Conservation (phyloP, 2,888 invertebrate genomes). For the Tiliacea aurago region DNA sequence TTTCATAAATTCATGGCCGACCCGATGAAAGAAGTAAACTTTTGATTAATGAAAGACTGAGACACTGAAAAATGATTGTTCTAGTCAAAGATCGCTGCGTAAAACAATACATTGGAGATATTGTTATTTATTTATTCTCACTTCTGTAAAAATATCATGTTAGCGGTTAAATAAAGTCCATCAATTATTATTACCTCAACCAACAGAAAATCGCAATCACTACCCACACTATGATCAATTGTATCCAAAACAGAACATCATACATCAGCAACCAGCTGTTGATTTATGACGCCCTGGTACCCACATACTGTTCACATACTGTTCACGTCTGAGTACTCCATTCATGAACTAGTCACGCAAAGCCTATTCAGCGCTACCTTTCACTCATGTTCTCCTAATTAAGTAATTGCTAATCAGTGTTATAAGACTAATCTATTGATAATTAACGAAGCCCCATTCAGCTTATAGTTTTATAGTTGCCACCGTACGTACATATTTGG, state of each 20-base stretch:
- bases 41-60: not conserved
- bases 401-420: conserved; percentile 40
- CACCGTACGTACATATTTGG: no score
- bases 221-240: conserved; percentile 23
- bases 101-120: not conserved
- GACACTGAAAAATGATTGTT: not conserved
- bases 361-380: conserved; percentile 38
- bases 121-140: not conserved
- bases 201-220: not conserved
- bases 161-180: conserved; percentile 6
- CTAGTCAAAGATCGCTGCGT: not conserved
- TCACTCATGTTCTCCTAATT: conserved; percentile 38
- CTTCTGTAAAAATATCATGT: not conserved
- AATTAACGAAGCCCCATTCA: conserved; percentile 37
- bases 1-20: no score
- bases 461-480: not conserved
- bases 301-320: not conserved
- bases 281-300: conserved; percentile 36
- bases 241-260: not conserved
- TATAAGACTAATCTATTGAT: conserved; percentile 13
- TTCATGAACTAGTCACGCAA: conserved; percentile 26
- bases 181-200: conserved; percentile 24
- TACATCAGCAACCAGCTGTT: conserved; percentile 12
- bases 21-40: not conserved
- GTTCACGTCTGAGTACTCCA: conserved; percentile 10